phyloP scores from a whole-genome alignment of 2,797 vertebrate species.

The Tolypeutes matacus region DNA sequence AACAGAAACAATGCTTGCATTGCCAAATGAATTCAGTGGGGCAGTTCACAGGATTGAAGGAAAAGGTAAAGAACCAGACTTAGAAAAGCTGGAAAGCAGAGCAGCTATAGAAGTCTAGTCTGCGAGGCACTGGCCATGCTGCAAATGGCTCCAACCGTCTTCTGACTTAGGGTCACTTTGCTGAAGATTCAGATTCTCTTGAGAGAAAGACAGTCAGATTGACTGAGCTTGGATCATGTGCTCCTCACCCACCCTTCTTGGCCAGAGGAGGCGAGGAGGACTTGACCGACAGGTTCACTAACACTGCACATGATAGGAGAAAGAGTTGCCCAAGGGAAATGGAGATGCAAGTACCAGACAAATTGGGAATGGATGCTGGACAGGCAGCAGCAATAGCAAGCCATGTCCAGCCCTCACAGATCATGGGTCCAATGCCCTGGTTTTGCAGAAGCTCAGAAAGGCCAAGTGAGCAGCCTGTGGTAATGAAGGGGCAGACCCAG shows the following conservation, averaged over 20 bases:
- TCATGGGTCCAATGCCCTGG: neutral
- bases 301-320: neutral
- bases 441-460: slow-evolving; percentile 32
- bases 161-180: neutral
- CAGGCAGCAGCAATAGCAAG: neutral
- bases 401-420: neutral
- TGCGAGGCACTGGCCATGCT: too few species aligned
- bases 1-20: neutral
- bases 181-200: neutral
- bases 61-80: neutral
- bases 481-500: neutral
- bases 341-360: neutral
- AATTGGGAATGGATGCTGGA: neutral
- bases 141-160: neutral
- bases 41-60: neutral
- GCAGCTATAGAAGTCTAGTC: neutral
- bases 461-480: neutral
- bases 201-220: neutral
- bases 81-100: neutral
- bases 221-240: neutral
- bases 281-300: neutral
- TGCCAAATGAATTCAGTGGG: neutral
- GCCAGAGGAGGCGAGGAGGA: neutral
- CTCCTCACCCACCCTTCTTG: neutral
- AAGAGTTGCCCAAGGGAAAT: neutral